Evolutionary conservation across 2,888 invertebrate species (phyloP).

Genomic region (Spisula solida): DNA sequence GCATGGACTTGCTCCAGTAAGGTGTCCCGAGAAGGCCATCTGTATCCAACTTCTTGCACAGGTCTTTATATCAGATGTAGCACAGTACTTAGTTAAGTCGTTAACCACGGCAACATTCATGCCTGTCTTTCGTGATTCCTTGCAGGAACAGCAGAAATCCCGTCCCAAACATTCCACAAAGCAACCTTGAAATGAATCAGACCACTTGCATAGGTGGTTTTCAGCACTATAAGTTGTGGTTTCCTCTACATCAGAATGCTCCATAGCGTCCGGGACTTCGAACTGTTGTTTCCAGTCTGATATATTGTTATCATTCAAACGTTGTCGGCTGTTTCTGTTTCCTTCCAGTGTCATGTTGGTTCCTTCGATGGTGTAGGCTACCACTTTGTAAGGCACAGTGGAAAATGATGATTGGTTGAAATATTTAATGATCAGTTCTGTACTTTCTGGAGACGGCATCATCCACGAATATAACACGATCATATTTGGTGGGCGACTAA

Average conservation of each 20-base stretch:
- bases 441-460: conserved; percentile 10
- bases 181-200: conserved; percentile 22
- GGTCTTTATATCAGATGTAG: not conserved
- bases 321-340: too few relatives aligned
- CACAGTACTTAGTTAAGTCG: not conserved
- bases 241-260: not conserved
- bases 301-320: not conserved
- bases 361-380: not conserved
- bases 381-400: not conserved
- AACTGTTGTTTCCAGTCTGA: not conserved
- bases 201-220: not conserved
- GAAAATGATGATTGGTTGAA: not conserved
- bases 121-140: too few relatives aligned
- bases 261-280: not conserved
- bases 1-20: conserved; percentile 3
- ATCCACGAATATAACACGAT: conserved; percentile 6
- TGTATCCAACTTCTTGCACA: not conserved
- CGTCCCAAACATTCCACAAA: too few relatives aligned
- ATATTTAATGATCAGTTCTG: not conserved
- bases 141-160: too few relatives aligned
- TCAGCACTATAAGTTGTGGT: not conserved
- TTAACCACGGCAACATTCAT: conserved; percentile 20
- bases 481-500: too few relatives aligned
- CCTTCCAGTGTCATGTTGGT: not conserved
- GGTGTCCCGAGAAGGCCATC: not conserved